Evolutionary conservation across 2,113 vertebrate genomes (phyloP), one percentile per base, ranked within the genome.

Genomic region (Passer domesticus): DNA sequence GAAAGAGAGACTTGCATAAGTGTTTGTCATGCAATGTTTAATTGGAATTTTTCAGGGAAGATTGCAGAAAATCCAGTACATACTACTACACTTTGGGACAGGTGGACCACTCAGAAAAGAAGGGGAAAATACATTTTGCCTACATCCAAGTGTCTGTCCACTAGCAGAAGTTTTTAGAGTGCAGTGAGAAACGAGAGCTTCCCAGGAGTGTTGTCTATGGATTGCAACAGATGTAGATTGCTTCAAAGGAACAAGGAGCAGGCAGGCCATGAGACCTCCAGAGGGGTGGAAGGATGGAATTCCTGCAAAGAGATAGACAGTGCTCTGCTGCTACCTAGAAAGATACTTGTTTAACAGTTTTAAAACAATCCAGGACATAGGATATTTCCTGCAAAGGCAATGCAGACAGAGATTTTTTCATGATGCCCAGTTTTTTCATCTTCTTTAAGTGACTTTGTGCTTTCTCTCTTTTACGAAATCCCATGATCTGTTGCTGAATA

Each of bases 201-300:
- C 43, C 43, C 43, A 44, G 16, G 16, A 44, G 43, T 44, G 43
- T 44, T 18, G 43, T 44, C 43, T 44, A 44, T 17, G 18, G 43
- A 44, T 44, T 44, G 59, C 50, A 72, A 41, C 24, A 63, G 25
- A 27, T 10, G 37, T 0, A 3, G n/a, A 24, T 50, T 1, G 0
- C 31, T 49, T 86, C 62, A 72, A 63, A 76, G 44, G 23, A 53
- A 2, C 17, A 58, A 53, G 28, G 10, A 82, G 27, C 8, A 78
- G 39, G 16, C 23, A 27, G 0, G 0, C 28, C 8, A 4, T 7
- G 35, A 79, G 43, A 44, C 16, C 4, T 85, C 52, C 41, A 30
- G 33, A 75, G 13, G 13, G 7, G 1, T 47, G 9, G 33, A 70
- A 60, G 11, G 41, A 64, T 1, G 6, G 33, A 82, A 90, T 55